These are phyloP conservation scores for Itoplectis maculator DNA, from an alignment of 2,888 invertebrate genomes.

Conservation along the genomic window DNA sequence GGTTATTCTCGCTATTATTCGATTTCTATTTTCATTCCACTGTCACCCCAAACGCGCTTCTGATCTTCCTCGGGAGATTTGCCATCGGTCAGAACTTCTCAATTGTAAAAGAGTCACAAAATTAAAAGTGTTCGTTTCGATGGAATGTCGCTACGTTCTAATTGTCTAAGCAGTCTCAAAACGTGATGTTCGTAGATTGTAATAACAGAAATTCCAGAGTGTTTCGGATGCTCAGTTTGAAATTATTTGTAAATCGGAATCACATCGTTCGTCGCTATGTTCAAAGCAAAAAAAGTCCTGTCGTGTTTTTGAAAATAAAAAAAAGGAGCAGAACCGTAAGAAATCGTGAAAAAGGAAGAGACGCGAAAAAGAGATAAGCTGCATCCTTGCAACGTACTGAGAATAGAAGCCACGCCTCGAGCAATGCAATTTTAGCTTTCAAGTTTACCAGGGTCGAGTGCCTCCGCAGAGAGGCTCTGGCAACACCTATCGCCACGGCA, in stretches of 20 bases:
- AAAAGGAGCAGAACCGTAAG: neutral
- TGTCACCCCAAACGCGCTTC: neutral
- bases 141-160: neutral
- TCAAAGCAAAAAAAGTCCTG: neutral
- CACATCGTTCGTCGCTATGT: neutral
- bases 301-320: neutral
- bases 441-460: constrained; percentile 42
- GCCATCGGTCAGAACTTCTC: neutral
- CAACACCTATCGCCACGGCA: constrained; percentile 14
- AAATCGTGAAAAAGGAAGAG: constrained; percentile 34
- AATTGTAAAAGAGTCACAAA: neutral
- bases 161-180: too few species aligned
- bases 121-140: neutral
- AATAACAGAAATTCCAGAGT: too few species aligned
- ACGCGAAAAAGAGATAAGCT: constrained; percentile 13
- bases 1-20: constrained; percentile 54
- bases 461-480: constrained; percentile 20
- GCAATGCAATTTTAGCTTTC: constrained; percentile 56
- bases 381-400: constrained; percentile 11
- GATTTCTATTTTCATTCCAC: constrained; percentile 50
- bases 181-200: too few species aligned
- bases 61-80: neutral
- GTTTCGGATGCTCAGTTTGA: neutral
- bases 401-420: constrained; percentile 32
- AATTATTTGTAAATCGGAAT: too few species aligned